phyloP scores from a whole-genome alignment of 2,888 invertebrate genomes.

The Andrena minutula region DNA sequence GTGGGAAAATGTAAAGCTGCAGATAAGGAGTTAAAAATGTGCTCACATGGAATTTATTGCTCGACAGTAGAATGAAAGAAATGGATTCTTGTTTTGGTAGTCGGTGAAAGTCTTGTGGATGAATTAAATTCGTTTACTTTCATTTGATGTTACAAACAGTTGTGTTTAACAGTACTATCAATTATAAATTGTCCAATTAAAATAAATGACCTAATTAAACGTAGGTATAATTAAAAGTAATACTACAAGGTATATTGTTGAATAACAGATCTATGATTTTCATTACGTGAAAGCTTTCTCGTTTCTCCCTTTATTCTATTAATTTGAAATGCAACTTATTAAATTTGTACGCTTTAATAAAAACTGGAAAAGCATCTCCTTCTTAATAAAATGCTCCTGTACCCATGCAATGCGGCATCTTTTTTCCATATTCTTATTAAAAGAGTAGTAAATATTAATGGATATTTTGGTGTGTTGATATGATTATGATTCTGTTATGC shows the following conservation, averaged over 20 bases:
- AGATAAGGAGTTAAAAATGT: neutral
- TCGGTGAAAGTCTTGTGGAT: too few species aligned
- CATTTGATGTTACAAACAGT: neutral
- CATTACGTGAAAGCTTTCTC: neutral
- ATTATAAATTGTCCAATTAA: conserved; percentile 1
- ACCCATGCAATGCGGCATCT: neutral
- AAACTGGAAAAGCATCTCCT: neutral
- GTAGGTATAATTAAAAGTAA: neutral
- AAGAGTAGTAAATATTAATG: neutral
- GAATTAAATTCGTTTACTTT: neutral
- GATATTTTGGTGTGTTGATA: neutral
- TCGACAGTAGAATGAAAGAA: neutral
- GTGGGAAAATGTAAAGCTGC: neutral
- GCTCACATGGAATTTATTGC: neutral
- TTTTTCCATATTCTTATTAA: neutral
- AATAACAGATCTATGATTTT: neutral
- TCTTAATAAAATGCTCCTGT: neutral
- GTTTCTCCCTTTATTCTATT: neutral
- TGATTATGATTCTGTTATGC: neutral
- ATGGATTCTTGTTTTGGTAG: neutral
- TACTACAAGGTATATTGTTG: neutral
- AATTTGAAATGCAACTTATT: conserved; percentile 1
- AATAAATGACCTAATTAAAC: conserved; percentile 1
- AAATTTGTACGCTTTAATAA: neutral
- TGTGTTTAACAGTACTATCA: neutral